phyloP scores from a whole-genome alignment of 2,797 vertebrate species.

The Pantherophis alleghaniensis region DNA sequence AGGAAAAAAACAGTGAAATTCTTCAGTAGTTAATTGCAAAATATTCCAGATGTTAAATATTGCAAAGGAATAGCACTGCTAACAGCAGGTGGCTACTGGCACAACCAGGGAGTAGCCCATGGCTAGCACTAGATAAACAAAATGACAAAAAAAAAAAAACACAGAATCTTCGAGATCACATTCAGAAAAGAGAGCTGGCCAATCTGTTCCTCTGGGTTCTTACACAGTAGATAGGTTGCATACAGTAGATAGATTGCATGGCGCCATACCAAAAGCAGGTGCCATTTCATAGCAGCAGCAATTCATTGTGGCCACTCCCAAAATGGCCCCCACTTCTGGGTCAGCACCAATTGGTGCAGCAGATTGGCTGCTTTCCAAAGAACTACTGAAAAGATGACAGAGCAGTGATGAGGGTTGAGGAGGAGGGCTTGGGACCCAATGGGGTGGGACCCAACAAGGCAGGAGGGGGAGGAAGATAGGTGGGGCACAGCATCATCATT shows the following conservation, averaged over 20 bases:
- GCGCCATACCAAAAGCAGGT: rapidly evolving
- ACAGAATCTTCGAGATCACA: not conserved
- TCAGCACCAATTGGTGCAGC: not conserved
- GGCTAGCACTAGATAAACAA: not conserved
- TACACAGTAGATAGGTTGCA: not conserved
- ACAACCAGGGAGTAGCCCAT: not conserved
- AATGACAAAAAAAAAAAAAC: not conserved
- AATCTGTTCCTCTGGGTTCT: not conserved
- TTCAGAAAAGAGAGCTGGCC: not conserved
- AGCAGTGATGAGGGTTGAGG: not conserved
- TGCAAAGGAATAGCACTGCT: not conserved
- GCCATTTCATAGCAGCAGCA: not conserved
- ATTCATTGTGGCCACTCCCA: not conserved
- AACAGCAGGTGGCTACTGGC: not conserved
- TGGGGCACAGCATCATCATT: not conserved
- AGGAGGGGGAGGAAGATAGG: not conserved
- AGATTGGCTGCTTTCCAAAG: not conserved
- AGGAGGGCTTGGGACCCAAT: not conserved
- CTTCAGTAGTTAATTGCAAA: not conserved
- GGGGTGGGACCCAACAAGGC: not conserved
- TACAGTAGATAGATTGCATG: not conserved
- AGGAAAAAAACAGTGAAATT: not conserved
- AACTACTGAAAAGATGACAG: not conserved
- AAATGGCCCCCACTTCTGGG: not conserved
- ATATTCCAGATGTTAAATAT: not conserved